Conservation (phyloP, 2,888 invertebrate species). For the Ophraella communa region DNA sequence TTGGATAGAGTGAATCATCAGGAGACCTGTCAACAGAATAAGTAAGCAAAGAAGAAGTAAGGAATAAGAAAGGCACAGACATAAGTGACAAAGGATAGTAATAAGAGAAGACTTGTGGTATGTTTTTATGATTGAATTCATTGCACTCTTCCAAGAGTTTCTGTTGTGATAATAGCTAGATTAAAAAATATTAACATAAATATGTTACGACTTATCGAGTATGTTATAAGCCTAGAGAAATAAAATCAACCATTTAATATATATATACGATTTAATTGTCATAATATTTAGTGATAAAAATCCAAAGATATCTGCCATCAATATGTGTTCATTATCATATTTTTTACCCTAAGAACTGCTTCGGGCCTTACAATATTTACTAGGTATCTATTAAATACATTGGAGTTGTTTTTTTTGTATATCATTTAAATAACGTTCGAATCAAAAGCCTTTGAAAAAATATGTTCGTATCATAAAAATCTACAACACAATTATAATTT, state of each 20-base stretch:
- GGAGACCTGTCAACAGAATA: too few relatives aligned
- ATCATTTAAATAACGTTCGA: background rate
- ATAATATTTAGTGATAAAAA: slow-evolving; percentile 59
- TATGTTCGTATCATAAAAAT: too few relatives aligned
- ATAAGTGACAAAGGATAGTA: too few relatives aligned
- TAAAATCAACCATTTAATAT: slow-evolving; percentile 51
- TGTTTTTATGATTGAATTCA: too few relatives aligned
- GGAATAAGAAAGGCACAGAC: too few relatives aligned
- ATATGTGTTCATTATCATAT: slow-evolving; percentile 50
- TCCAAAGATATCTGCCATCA: slow-evolving; percentile 57
- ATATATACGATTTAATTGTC: slow-evolving; percentile 58
- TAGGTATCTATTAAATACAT: slow-evolving; percentile 27
- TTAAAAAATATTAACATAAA: background rate
- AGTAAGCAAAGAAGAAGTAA: too few relatives aligned
- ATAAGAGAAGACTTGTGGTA: too few relatives aligned
- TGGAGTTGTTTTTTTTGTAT: background rate
- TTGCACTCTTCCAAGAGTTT: too few relatives aligned
- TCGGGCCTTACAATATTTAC: slow-evolving; percentile 47
- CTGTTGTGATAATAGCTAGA: too few relatives aligned
- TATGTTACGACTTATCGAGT: background rate
- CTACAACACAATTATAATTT: too few relatives aligned
- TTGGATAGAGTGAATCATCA: too few relatives aligned
- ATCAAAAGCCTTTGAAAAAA: slow-evolving; percentile 26
- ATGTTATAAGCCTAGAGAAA: slow-evolving; percentile 6
- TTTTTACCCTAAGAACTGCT: slow-evolving; percentile 50